Evolutionary conservation across 2,113 vertebrate genomes (phyloP), one percentile per base, ranked within the genome.

Genomic region (Noturus placidus): DNA sequence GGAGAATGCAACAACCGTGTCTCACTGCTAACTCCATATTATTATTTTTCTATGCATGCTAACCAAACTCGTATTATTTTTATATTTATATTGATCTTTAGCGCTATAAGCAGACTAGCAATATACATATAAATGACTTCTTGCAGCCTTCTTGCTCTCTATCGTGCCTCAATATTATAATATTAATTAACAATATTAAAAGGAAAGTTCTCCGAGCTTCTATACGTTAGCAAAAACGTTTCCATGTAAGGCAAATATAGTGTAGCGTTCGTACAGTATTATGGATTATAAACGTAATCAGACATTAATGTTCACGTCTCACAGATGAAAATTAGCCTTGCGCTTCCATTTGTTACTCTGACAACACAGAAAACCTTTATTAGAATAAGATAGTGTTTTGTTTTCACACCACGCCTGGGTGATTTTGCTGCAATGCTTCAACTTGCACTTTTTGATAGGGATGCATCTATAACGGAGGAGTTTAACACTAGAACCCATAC

Each of bases 101-200:
- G 52, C 82, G 80, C 83, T 90, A 72, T 83, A 88, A 46, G 42
- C 87, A 90, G 65, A 91, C 84, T 86, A 90, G 89, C 87, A 88
- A 84, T 91, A 88, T 88, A 82, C 56, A 2, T 42, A 91, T 91
- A 67, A 84, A 54, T 81, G 87, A 91, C 70, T 90, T 83, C 76
- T 79, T 79, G 90, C 89, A 88, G 89, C 92, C 93, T 92, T 92
- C 89, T 87, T 91, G 65, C 92, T 93, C 89, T 42, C 69, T 93
- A 90, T 46, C 46, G 93, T 95, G 93, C 93, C 94, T 95, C 93
- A 83, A 88, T 92, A 91, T 92, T 90, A 91, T 81, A 22, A 20
- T 50, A 76, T 25, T 81, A 81, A 42, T 59, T 81, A 82, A 61
- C 42, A 38, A 59, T 81, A 38, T 57, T 59, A 59, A 33, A 52